Base-by-base conservation (phyloP, 2,113 vertebrate species). In the Hydropotes inermis region DNA sequence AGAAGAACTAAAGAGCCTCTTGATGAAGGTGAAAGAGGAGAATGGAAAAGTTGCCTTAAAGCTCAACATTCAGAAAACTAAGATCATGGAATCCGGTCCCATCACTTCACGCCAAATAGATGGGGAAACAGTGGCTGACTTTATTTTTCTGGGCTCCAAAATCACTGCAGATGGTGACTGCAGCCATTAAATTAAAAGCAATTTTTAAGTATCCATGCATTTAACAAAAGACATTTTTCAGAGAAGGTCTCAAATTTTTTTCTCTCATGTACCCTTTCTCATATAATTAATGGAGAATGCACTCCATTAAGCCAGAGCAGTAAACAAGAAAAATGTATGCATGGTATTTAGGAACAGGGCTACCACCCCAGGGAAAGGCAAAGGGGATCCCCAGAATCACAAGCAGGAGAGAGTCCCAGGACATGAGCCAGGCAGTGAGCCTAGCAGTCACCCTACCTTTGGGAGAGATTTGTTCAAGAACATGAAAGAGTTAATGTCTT, bases 261-360 rank as follows among this genome's bases (percentile, higher is more conserved):
- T 79, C n/a, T 87, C 6, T 43, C 78, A 25, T 0, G 1, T 81
- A 74, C 6, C 5, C 27, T 81, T 58, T 55, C 43, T 89, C 19
- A 30, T 17, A 7, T 58, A 90, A 84, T 25, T 28, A 90, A 83
- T 52, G 39, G 23, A 90, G 58, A 95, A 57, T 10, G 14, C 23
- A 16, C 2, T 88, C 50, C 28, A 89, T 36, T n/a, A 30, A 30
- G 28, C 14, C 21, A 95, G 36, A 87, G 27, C 2, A 70, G 17
- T 57, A 55, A 81, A 43, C 2, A 13, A 94, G 88, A 58, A 45
- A 54, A 84, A 5, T 36, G 2, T 33, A 70, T 0, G 0, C 19
- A 54, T 0, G 4, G 6, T 14, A 5, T 12, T 60, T 0, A 83
- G 23, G 27, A 27, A 12, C 2, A 5, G 6, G 12, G 45, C 2